Evolutionary conservation across 1,140 invertebrate genomes (phyloP), one percentile per base, ranked within the genome.

Genomic region (Camponotus vicinus): DNA sequence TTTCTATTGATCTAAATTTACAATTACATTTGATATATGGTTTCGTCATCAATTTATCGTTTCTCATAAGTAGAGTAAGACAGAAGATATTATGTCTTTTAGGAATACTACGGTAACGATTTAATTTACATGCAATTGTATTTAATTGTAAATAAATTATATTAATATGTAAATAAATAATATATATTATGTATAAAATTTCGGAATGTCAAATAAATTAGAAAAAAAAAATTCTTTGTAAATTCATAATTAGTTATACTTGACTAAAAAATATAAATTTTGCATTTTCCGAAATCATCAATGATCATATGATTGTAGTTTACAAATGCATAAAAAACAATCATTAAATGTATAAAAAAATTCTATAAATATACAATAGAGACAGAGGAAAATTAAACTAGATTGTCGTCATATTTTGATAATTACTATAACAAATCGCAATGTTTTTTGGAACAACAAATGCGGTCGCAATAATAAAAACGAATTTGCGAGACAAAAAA

Each of bases 1-100:
- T 78, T 78, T 34, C 42, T 32, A 34, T n/a, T n/a, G 49, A 78
- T 85, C 42, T 63, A 73, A 45, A 83, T 75, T 73, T 61, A 21
- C n/a, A 45, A 70, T n/a, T 57, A 27, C 34, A 15, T 34, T 57
- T 49, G 40, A 9, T 75, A 27, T 49, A 40, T 40, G n/a, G 7
- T 45, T 57, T 52, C 15, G 34, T 79, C 21, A 21, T 61, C 55
- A 15, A 27, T 61, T 52, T 27, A 37, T 5, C 4, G 1, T 42
- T 78, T 66, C 49, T 52, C 4, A 21, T 27, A 77, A 66, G 11
- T 77, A 45, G 40, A 3, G 4, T 64, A n/a, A 66, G 18, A 77
- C 6, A n/a, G 4, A 6, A 40, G 32, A 34, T 55, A 27, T 13
- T 49, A 11, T 67, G 55, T 55, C 18, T 66, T 78, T 40, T 32